phyloP scores from a whole-genome alignment of 2,797 vertebrate species.

The Chanos chanos region DNA sequence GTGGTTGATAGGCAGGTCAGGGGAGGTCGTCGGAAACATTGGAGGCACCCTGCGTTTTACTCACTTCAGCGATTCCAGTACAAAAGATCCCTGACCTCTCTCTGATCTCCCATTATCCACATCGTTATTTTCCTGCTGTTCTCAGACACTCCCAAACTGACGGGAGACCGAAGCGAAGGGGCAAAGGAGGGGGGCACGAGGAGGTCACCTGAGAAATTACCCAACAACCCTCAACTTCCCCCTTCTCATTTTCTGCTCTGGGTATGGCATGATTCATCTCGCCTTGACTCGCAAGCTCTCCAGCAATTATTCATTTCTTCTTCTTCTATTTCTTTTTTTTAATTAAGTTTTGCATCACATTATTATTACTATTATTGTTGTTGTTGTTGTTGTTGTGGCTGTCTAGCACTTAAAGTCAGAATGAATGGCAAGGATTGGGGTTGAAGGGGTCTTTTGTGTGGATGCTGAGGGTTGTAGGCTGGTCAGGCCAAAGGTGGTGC shows the following conservation, averaged over 20 bases:
- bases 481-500: background rate
- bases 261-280: background rate
- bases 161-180: background rate
- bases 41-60: slow-evolving; percentile 26
- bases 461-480: no score
- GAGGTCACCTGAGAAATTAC: slow-evolving; percentile 4
- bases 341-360: no score
- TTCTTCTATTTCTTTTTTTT: background rate
- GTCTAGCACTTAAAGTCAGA: no score
- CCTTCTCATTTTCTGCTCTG: background rate
- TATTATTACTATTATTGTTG: no score
- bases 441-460: no score
- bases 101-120: slow-evolving; percentile 47
- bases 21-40: slow-evolving; percentile 38
- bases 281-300: background rate
- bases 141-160: slow-evolving; percentile 5
- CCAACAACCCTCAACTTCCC: background rate
- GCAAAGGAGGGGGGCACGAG: background rate
- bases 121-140: slow-evolving; percentile 31
- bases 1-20: slow-evolving; percentile 35
- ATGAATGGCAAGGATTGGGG: no score
- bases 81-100: slow-evolving; percentile 32
- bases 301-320: background rate
- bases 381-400: no score
- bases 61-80: slow-evolving; percentile 26